Percentiles rank a stretch among this genome's conserved stretches.
These are phyloP conservation scores for Bellardia bayeri DNA, from an alignment of 2,888 invertebrate species.

Conservation along the genomic window DNA sequence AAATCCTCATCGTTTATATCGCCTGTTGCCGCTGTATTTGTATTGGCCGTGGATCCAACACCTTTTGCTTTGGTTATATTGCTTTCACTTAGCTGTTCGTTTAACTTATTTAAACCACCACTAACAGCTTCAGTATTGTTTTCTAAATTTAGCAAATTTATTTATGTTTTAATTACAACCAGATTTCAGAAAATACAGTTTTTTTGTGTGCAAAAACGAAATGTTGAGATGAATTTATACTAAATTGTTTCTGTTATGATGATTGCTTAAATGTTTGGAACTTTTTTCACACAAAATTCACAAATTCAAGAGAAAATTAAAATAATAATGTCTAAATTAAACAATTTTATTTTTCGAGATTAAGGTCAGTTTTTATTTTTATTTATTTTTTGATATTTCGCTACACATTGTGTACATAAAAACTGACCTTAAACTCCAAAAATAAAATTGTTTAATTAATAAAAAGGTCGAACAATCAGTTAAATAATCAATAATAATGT, in stretches of 20 bases:
- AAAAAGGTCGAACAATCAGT: too few relatives aligned
- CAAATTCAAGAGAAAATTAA: too few relatives aligned
- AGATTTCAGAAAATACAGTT: neutral
- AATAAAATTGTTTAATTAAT: too few relatives aligned
- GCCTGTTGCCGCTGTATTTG: conserved; percentile 44
- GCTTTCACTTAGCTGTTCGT: conserved; percentile 64
- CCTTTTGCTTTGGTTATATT: conserved; percentile 60
- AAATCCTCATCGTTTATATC: conserved; percentile 73
- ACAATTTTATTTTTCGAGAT: too few relatives aligned
- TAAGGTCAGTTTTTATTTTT: too few relatives aligned
- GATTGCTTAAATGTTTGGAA: too few relatives aligned
- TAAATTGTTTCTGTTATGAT: neutral
- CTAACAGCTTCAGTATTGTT: conserved; percentile 62
- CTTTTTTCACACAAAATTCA: too few relatives aligned
- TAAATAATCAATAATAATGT: too few relatives aligned
- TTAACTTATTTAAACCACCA: conserved; percentile 67
- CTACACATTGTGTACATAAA: too few relatives aligned
- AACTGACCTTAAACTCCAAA: too few relatives aligned
- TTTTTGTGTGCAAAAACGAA: conserved; percentile 7
- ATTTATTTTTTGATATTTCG: too few relatives aligned
- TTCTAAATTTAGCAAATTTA: conserved; percentile 63
- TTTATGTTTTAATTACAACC: neutral
- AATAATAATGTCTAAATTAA: too few relatives aligned
- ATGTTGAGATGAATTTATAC: conserved; percentile 19
- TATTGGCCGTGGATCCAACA: conserved; percentile 36